Evolutionary conservation across 2,797 vertebrate genomes (phyloP).

Genomic region (Austrolebias charrua): DNA sequence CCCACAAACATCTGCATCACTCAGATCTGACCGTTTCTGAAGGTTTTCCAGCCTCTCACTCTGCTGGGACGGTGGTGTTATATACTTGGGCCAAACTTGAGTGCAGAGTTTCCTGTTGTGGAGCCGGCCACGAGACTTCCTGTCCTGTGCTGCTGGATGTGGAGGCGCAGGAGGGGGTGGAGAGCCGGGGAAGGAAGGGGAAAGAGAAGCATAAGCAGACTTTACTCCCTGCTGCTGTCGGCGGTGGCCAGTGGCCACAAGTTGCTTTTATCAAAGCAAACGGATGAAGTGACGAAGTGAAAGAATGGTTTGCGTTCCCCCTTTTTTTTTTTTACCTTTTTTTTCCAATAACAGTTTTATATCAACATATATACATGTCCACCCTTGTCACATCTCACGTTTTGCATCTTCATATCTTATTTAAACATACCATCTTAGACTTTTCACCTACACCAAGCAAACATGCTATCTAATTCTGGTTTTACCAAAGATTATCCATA

Average conservation of each 20-base stretch:
- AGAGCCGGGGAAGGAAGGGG: conserved; percentile 65
- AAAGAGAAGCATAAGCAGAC: conserved; percentile 58
- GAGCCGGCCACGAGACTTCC: conserved; percentile 75
- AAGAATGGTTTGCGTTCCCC: conserved; percentile 26
- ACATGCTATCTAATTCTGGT: too few relatives aligned
- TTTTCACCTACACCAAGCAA: too few relatives aligned
- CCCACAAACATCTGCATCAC: conserved; percentile 9
- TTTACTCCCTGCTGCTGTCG: conserved; percentile 56
- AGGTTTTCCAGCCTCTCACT: conserved; percentile 25
- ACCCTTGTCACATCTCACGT: too few relatives aligned
- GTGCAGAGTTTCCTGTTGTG: conserved; percentile 76
- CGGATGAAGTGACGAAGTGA: conserved; percentile 36
- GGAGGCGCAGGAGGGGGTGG: conserved; percentile 41
- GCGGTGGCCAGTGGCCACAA: conserved; percentile 38
- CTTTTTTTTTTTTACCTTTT: too few relatives aligned
- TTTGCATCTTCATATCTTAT: too few relatives aligned
- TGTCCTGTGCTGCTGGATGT: conserved; percentile 64
- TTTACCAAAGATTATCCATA: too few relatives aligned
- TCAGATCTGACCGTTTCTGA: conserved; percentile 27
- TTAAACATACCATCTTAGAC: too few relatives aligned
- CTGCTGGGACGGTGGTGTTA: conserved; percentile 41
- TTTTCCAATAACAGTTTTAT: too few relatives aligned
- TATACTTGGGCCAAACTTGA: conserved; percentile 62
- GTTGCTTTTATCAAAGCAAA: conserved; percentile 36
- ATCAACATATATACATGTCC: too few relatives aligned